phyloP scores from a whole-genome alignment of 2,888 invertebrate genomes.

The Agrochola lota region DNA sequence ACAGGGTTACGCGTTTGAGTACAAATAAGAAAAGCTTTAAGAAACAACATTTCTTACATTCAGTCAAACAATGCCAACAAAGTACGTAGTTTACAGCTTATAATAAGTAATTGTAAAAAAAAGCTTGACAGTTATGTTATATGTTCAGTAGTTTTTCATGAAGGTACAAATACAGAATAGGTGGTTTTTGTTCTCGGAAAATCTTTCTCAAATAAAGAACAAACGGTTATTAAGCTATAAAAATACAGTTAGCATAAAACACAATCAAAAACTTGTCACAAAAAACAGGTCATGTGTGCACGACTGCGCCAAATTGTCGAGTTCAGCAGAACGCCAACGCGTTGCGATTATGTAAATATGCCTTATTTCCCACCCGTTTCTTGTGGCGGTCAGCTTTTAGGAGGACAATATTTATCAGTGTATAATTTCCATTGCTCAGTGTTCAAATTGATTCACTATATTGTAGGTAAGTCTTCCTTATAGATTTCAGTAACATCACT shows the following conservation, averaged over 20 bases:
- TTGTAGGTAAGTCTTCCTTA: neutral
- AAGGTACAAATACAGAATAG: neutral
- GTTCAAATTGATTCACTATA: neutral
- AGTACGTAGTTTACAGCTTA: neutral
- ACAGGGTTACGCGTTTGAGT: constrained; percentile 41
- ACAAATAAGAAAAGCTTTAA: constrained; percentile 29
- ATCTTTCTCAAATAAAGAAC: neutral
- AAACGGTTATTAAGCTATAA: constrained; percentile 20
- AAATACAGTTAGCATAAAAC: constrained; percentile 27
- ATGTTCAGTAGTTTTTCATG: neutral
- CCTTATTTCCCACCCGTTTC: constrained; percentile 22
- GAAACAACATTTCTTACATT: neutral
- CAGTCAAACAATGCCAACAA: neutral
- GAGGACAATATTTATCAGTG: neutral
- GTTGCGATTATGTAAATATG: constrained; percentile 50
- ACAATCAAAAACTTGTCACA: constrained; percentile 34
- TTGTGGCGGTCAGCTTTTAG: constrained; percentile 25
- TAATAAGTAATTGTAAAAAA: neutral
- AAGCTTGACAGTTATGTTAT: neutral
- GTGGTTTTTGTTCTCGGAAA: neutral
- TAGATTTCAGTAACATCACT: neutral
- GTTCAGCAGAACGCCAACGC: constrained; percentile 25
- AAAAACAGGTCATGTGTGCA: constrained; percentile 35
- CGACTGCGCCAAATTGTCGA: constrained; percentile 43
- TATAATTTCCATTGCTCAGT: neutral